Evolutionary conservation across 2,888 invertebrate species (phyloP), one percentile per base, ranked within the genome.

Genomic region (Anaspis maculata): DNA sequence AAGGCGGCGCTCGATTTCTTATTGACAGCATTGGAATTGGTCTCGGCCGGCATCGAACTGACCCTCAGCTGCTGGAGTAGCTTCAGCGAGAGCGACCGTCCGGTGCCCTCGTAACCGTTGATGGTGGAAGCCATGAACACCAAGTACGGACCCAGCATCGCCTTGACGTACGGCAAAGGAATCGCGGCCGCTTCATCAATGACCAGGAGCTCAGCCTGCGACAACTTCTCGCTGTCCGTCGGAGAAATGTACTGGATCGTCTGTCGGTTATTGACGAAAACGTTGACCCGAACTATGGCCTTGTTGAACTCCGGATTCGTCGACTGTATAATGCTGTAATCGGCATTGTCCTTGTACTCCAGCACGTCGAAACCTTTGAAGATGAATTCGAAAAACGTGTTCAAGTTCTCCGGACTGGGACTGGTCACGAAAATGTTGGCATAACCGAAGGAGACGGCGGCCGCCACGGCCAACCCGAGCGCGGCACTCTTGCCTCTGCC

Each of bases 161-260:
- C 77, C 46, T 90, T 87, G 1, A 99, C 95, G 51, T 88, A 77
- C 0, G 89, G 86, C 36, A 98, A 69, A 0, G 98, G 98, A 48
- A 99, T 98, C 4, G 98, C 98, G 0, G 98, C 98, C 2, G 98
- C 98, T 66, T 99, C 98, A 64, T 99, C 98, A 35, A 98, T 95
- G 1, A 98, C 79, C 16, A 98, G 73, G 23, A 99, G 66, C 64
- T 98, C 97, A 0, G 96, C 95, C 42, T 95, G 94, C 5, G 88
- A 80, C 16, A 98, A 70, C 40, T 89, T 79, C 36, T 85, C 79
- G 27, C 84, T 80, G 64, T 97, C 95, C 24, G 83, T 82, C 1
- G 98, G 96, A 40, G 90, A 84, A 57, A 98, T 94, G 65, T 98
- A 98, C 83, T 96, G 94, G 44, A 96, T 84, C 12, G 92, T 94